A percentile compares a stretch with the other conserved stretches of the same genome.
Evolutionary conservation across 2,888 invertebrate genomes (phyloP).

Genomic region (Tanypteryx hageni): DNA sequence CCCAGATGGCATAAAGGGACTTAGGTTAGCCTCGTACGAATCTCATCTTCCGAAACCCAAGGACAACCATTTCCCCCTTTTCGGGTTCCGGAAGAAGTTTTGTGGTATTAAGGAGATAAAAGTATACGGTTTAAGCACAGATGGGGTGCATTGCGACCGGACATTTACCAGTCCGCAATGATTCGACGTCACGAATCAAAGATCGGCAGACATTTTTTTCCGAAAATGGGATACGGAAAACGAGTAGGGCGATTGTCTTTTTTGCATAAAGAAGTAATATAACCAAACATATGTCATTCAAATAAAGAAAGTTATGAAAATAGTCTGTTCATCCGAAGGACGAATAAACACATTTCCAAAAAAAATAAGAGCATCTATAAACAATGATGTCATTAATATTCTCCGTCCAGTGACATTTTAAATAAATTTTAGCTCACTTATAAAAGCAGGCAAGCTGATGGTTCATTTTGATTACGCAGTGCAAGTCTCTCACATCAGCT

Average conservation of each 20-base stretch:
- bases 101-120: neutral
- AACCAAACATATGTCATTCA: too few relatives aligned
- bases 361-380: too few relatives aligned
- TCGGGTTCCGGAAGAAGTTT: constrained; percentile 12
- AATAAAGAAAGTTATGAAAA: neutral
- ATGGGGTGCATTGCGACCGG: neutral
- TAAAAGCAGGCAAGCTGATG: too few relatives aligned
- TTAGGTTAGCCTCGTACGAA: constrained; percentile 52
- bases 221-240: neutral
- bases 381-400: too few relatives aligned
- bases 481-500: too few relatives aligned
- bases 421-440: too few relatives aligned
- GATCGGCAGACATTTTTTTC: neutral
- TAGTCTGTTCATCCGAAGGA: neutral
- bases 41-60: constrained; percentile 61
- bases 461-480: too few relatives aligned
- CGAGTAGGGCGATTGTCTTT: neutral
- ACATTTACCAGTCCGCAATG: neutral
- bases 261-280: neutral
- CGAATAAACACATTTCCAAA: too few relatives aligned
- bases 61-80: constrained; percentile 55
- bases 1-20: constrained; percentile 62
- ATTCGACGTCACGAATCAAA: neutral
- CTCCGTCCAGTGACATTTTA: too few relatives aligned
- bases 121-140: constrained; percentile 9